Evolutionary conservation across 1,140 invertebrate genomes (phyloP), one percentile per base, ranked within the genome.

Genomic region (Brachionus plicatilis): DNA sequence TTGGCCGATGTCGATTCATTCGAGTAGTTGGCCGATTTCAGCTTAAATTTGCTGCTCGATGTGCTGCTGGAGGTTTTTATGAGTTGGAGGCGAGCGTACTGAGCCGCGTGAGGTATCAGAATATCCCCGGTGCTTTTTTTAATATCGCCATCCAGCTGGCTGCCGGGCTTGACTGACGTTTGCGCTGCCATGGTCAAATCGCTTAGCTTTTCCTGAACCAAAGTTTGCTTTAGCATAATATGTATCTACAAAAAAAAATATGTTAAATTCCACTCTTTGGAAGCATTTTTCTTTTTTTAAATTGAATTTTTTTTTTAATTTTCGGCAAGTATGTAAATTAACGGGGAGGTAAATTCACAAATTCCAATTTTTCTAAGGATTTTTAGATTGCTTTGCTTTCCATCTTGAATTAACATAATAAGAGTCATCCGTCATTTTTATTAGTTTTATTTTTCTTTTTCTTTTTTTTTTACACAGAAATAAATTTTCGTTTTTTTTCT

Each of bases 181-280:
- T 76, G 72, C 20, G 79, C 53, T 17, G 79, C 79, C 50, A 82
- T 68, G 5, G 79, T 82, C 29, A 82, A 65, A 47, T 82, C 79
- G 33, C 79, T 82, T 8, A 82, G 53, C 8, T 82, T 82, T 82
- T 82, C 79, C 79, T 82, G 79, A 82, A 82, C 65, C 79, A 82
- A 47, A 45, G 79, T 65, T 37, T 82, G 79, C 33, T 82, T 82
- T 43, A 82, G 43, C 79, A 82, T 82, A 50, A 47, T 76, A 43
- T 43, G 37, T 75, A 68, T 68, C 27, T 68, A 68, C 27, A 68
- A 33, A 68, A 5, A 33, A 68, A 33, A 33, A 33, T 68, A 33
- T 68, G 33, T 68, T 41, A n/a, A 60, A 60, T 20, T 60, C 20
- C 20, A 24, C 53, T 60, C 53, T 24, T 20, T 60, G n/a, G 53